Evolutionary conservation across 92 coral and sea anemone species (phyloP), one percentile per base, ranked within the genome.

Genomic region (Palythoa grandiflora): DNA sequence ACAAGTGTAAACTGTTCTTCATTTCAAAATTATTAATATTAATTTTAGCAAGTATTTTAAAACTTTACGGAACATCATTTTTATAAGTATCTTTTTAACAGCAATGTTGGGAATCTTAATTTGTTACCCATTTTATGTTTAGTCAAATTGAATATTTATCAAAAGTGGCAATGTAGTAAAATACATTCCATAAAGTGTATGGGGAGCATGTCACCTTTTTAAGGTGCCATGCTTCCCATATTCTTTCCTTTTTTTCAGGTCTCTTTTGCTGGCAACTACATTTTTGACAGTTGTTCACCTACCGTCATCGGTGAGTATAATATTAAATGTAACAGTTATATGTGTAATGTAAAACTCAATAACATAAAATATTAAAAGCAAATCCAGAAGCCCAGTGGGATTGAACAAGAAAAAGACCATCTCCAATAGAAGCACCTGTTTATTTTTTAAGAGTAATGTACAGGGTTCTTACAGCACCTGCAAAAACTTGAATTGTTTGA

Each of bases 201-300:
- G 73, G 73, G 73, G 73, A 68, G 73, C 73, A 68, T 68, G 73
- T 68, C 73, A 68, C 73, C 73, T 68, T 38, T 68, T 68, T 0
- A 68, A 68, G 73, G 73, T 68, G 73, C 38, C 73, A 68, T 68
- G 11, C 39, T 21, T 68, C 73, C 73, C 73, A 38, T 68, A 19
- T 19, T 68, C 73, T 68, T 68, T 68, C 12, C 73, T 68, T 21
- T 21, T 68, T 68, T 68, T 68, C 73, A 68, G 73, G 73, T 68
- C 20, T 68, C 73, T 68, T 68, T 68, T 68, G 73, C 73, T 21
- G 73, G 73, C 19, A 66, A 68, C 73, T 68, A 68, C 73, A 68
- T 8, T 68, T 68, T 4, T 9, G 73, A 68, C 6, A 68, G 73
- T 68, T 68, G 37, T 12, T 68, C 73, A 38, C 73, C 73, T 19